Percentiles rank a stretch among this genome's conserved stretches.
Conservation (phyloP, 2,797 vertebrate species). For the Sebastes oblongus region DNA sequence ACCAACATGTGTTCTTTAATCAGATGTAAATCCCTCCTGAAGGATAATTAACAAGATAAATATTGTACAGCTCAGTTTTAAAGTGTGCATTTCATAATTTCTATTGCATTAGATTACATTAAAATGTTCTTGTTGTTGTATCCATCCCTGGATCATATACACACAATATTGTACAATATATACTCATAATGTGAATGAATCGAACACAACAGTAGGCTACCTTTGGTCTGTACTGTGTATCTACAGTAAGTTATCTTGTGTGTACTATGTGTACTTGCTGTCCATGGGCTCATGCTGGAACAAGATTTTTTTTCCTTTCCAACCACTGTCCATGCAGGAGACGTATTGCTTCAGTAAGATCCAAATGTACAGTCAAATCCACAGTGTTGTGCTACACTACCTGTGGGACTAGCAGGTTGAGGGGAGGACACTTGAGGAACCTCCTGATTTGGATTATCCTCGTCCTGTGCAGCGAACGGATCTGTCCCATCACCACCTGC, state of each 20-base stretch:
- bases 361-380: neutral
- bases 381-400: constrained; percentile 44
- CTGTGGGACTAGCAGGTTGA: constrained; percentile 73
- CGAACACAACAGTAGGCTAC: neutral
- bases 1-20: too few relatives aligned
- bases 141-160: neutral
- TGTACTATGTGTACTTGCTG: neutral
- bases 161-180: neutral
- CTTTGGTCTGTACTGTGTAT: neutral
- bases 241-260: neutral
- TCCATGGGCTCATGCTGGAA: neutral
- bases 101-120: neutral
- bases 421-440: constrained; percentile 59
- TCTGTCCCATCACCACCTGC: constrained; percentile 62
- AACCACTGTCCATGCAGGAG: neutral
- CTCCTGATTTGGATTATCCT: constrained; percentile 54
- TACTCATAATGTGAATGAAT: neutral
- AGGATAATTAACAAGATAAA: too few relatives aligned
- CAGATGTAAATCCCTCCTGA: too few relatives aligned
- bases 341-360: neutral
- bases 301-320: neutral
- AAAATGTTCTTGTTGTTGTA: neutral
- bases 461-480: constrained; percentile 66
- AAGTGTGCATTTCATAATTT: too few relatives aligned
- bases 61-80: neutral